phyloP scores from a whole-genome alignment of 2,888 invertebrate species.

The Cryptophagus acutangulus region DNA sequence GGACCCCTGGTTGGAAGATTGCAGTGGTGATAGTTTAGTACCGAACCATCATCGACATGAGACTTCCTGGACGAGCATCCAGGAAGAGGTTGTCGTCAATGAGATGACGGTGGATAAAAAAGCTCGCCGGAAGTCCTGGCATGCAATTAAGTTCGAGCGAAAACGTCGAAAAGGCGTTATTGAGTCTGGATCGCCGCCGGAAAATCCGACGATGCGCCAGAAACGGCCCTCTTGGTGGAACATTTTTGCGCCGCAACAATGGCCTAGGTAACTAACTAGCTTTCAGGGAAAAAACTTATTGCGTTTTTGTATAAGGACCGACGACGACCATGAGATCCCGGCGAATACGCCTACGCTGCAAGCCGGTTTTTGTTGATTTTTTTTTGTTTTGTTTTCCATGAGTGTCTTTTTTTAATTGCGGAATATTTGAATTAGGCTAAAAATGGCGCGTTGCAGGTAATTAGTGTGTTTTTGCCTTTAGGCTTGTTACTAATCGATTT shows the following conservation, averaged over 20 bases:
- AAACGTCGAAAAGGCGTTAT: slow-evolving; percentile 45
- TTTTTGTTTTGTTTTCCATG: slow-evolving; percentile 10
- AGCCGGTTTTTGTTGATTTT: slow-evolving; percentile 12
- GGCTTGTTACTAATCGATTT: too few relatives aligned
- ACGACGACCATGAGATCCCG: background rate
- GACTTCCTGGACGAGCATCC: slow-evolving; percentile 35
- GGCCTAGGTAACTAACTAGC: slow-evolving; percentile 66
- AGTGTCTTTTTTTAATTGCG: too few relatives aligned
- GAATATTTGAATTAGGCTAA: too few relatives aligned
- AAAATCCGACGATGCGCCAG: slow-evolving; percentile 59
- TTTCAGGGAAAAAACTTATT: background rate
- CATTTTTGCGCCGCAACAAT: slow-evolving; percentile 75
- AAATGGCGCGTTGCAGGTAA: too few relatives aligned
- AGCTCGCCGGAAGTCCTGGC: slow-evolving; percentile 47
- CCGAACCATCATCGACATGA: slow-evolving; percentile 39
- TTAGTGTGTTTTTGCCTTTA: too few relatives aligned
- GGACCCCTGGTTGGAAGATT: slow-evolving; percentile 43
- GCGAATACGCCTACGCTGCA: background rate
- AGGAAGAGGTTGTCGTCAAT: slow-evolving; percentile 32
- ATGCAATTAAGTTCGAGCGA: slow-evolving; percentile 47
- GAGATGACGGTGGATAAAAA: slow-evolving; percentile 41
- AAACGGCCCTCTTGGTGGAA: slow-evolving; percentile 87
- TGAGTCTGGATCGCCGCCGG: slow-evolving; percentile 39
- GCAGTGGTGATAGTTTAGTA: slow-evolving; percentile 24
- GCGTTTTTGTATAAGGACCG: background rate